Base-by-base conservation (phyloP, 2,888 invertebrate genomes). In the Drosophila nr. medialis region DNA sequence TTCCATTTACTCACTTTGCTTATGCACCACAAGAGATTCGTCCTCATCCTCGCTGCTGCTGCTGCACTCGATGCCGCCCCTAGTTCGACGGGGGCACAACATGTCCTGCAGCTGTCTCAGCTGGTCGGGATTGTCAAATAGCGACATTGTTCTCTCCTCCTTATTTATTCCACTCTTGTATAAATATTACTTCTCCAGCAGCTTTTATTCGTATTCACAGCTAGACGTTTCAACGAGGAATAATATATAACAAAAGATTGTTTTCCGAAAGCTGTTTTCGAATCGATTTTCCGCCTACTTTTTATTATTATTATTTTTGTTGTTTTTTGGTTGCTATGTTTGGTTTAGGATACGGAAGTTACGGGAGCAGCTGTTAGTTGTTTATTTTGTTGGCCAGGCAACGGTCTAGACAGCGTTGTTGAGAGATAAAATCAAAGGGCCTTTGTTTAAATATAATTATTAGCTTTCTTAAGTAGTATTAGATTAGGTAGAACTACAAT, bases 71-170 rank as follows among this genome's bases (percentile, higher is more conserved):
- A 67, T 18, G 10, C 79, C 81, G 2, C 72, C 69, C 30, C 63
- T 75, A 6, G 80, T 86, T 11, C 90, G 89, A 6, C 88, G 80
- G 11, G 92, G 90, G 56, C 75, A 78, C 11, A 93, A 70, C 21
- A 93, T 78, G 62, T 90, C 83, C 59, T 89, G 86, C 64, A 93
- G 74, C 60, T 91, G 76, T 24, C 77, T 76, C 73, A 93, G 77
- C 67, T 83, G 88, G 15, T 92, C 90, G 4, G 91, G 83, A 84
- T 89, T 91, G 30, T 92, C 91, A 62, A 93, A 92, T 6, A 92
- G 15, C 29, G 93, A 91, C 93, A 92, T 92, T 67, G n/a, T 38
- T n/a, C 4, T 24, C 15, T 42, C 21, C 40, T 48, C 49, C 13
- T 40, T 53, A 34, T 59, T 4, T 58, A 40, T 27, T 40, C 34